Percentiles rank a stretch among this genome's conserved stretches.
These are phyloP conservation scores for Ylistrum balloti DNA, from an alignment of 1,140 invertebrate species.

Conservation along the genomic window DNA sequence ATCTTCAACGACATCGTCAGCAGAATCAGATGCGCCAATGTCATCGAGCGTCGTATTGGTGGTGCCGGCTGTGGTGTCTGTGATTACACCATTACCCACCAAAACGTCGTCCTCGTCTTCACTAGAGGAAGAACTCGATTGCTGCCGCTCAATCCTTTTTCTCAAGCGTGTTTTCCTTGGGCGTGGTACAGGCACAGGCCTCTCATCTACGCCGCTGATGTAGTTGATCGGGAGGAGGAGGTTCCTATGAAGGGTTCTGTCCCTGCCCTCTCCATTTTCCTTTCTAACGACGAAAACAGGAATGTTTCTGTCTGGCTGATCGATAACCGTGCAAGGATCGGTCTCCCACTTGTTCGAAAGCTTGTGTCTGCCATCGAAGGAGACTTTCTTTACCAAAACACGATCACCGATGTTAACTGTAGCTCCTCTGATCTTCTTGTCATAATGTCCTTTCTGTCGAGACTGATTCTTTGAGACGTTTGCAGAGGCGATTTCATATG, in stretches of 20 bases:
- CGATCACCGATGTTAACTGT: neutral
- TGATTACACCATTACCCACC: too few species aligned
- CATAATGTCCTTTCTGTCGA: conserved; percentile 43
- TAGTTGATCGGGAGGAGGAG: neutral
- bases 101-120: too few species aligned
- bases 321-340: neutral
- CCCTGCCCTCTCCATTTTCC: conserved; percentile 46
- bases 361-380: conserved; percentile 46
- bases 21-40: too few species aligned
- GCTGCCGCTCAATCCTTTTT: too few species aligned
- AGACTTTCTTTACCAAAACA: conserved; percentile 46
- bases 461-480: neutral
- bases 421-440: neutral
- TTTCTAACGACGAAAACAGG: conserved; percentile 42
- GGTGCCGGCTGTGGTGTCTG: too few species aligned
- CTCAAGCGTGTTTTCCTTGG: neutral
- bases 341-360: conserved; percentile 43
- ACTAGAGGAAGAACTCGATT: too few species aligned
- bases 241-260: conserved; percentile 30
- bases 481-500: conserved; percentile 19
- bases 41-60: too few species aligned
- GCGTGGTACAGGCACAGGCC: conserved; percentile 37
- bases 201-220: neutral
- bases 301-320: conserved; percentile 36
- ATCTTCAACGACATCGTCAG: too few species aligned